Percentiles rank a stretch among this genome's conserved stretches.
Evolutionary conservation across 2,888 invertebrate genomes (phyloP).

Genomic region (Andrena camellia): DNA sequence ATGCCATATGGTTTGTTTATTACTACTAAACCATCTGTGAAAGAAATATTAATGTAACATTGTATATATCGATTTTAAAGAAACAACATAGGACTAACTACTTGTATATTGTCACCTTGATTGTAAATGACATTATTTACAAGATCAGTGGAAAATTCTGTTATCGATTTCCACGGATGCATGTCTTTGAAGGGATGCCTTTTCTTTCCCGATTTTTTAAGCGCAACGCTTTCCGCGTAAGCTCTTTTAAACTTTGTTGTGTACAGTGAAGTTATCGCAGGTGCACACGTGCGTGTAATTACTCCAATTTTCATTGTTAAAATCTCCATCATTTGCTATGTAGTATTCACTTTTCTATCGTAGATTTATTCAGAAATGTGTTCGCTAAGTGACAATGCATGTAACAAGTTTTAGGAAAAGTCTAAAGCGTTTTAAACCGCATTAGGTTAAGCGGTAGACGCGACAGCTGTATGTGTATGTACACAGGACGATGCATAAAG

Average conservation of each 20-base stretch:
- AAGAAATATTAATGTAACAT: slow-evolving; percentile 11
- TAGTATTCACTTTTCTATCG: not conserved
- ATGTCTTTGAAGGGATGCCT: slow-evolving; percentile 73
- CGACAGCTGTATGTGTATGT: not conserved
- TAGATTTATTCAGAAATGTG: too few species aligned
- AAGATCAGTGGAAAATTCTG: slow-evolving; percentile 41
- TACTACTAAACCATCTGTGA: slow-evolving; percentile 78
- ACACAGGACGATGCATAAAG: not conserved
- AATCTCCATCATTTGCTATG: not conserved
- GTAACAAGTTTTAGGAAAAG: too few species aligned
- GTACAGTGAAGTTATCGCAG: not conserved
- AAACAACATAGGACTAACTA: not conserved
- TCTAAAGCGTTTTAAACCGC: not conserved
- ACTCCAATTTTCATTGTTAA: not conserved
- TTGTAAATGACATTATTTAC: slow-evolving; percentile 63
- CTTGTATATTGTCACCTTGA: slow-evolving; percentile 34
- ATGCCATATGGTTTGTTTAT: slow-evolving; percentile 83
- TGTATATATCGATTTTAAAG: not conserved
- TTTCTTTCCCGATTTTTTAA: slow-evolving; percentile 22
- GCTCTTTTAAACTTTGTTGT: slow-evolving; percentile 28
- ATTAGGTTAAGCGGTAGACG: not conserved
- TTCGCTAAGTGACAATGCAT: too few species aligned
- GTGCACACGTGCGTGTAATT: not conserved
- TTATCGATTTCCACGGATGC: slow-evolving; percentile 76
- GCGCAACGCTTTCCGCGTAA: slow-evolving; percentile 4